phyloP scores from a whole-genome alignment of 2,797 vertebrate species.

The Xerus rutilus region DNA sequence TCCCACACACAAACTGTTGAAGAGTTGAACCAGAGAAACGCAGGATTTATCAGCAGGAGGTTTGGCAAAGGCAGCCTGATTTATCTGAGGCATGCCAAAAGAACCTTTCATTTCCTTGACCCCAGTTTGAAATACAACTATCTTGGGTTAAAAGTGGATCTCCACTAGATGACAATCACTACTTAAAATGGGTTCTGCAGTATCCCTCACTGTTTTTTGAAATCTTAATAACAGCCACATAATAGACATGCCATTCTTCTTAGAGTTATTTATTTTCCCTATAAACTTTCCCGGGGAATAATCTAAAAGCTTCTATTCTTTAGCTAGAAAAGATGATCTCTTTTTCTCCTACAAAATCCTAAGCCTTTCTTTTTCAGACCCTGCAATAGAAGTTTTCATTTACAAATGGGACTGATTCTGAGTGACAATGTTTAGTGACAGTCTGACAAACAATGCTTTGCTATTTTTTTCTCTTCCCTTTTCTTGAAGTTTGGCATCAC shows the following conservation, averaged over 20 bases:
- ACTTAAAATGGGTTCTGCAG: not conserved
- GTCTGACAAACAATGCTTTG: conserved; percentile 77
- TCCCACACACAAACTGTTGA: not conserved
- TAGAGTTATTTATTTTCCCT: conserved; percentile 36
- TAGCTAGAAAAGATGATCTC: conserved; percentile 59
- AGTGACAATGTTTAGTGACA: conserved; percentile 62
- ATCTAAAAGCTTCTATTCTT: conserved; percentile 62
- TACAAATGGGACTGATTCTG: conserved; percentile 46
- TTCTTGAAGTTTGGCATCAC: conserved; percentile 77
- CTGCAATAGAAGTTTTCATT: conserved; percentile 33
- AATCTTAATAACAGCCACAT: conserved; percentile 53
- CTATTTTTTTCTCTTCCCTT: conserved; percentile 42
- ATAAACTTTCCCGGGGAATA: not conserved
- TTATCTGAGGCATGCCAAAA: not conserved
- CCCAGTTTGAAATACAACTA: conserved; percentile 18
- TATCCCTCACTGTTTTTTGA: conserved; percentile 15
- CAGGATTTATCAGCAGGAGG: not conserved
- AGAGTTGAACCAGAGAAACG: not conserved
- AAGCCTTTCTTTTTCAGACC: conserved; percentile 31
- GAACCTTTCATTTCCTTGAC: not conserved
- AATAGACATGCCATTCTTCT: conserved; percentile 45
- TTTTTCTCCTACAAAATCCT: conserved; percentile 64
- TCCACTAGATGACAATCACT: not conserved
- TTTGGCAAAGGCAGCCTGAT: not conserved
- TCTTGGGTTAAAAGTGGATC: not conserved